Conservation (phyloP, 2,888 invertebrate species). For the Pollenia amentaria region DNA sequence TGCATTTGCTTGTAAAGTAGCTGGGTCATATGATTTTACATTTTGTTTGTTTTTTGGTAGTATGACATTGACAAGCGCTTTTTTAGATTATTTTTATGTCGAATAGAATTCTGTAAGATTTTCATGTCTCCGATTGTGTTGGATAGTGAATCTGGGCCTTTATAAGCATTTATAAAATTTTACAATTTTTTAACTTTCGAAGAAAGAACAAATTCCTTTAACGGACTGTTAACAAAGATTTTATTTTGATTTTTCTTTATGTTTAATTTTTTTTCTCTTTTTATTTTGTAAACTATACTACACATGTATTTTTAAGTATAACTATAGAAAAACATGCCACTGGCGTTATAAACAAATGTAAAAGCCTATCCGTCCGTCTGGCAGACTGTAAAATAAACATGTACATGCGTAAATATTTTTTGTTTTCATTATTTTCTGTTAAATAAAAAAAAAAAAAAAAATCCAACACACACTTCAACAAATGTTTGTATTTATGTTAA, state of each 20-base stretch:
- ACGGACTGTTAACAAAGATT: not conserved
- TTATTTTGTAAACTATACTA: conserved; percentile 20
- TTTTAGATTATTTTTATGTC: no score
- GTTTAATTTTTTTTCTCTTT: not conserved
- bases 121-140: no score
- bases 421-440: not conserved
- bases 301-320: conserved; percentile 54
- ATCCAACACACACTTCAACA: not conserved
- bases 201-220: conserved; percentile 20
- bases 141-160: no score
- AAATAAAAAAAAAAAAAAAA: not conserved
- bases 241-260: conserved; percentile 15
- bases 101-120: no score
- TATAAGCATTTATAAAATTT: no score
- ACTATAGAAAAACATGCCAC: conserved; percentile 63
- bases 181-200: no score
- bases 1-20: no score
- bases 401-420: conserved; percentile 35
- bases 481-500: not conserved
- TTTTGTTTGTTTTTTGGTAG: no score
- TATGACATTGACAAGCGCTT: no score
- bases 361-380: conserved; percentile 26
- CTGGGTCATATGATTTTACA: no score
- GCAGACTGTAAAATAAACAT: conserved; percentile 22
- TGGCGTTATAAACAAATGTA: conserved; percentile 59